Evolutionary conservation across 2,888 invertebrate species (phyloP).

Genomic region (Uropetala carovei): DNA sequence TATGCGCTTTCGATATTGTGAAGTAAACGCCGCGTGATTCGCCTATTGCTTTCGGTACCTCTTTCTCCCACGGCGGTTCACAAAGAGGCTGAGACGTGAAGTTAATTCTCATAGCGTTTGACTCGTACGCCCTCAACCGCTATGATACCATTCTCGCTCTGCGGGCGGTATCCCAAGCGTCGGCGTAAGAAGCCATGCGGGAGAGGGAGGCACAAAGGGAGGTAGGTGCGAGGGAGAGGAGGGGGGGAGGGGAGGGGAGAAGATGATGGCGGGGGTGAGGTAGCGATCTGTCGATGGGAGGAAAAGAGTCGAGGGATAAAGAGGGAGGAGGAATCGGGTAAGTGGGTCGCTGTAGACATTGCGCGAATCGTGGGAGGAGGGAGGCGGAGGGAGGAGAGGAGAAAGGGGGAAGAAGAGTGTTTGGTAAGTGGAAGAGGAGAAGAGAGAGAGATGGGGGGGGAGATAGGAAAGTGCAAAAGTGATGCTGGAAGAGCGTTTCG

Average conservation of each 20-base stretch:
- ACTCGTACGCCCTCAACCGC: neutral
- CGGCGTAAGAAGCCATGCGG: neutral
- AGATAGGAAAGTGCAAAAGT: conserved; percentile 36
- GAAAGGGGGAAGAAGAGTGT: neutral
- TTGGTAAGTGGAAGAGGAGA: neutral
- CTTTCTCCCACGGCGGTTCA: too few relatives aligned
- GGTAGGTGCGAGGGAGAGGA: too few relatives aligned
- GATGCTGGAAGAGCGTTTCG: neutral
- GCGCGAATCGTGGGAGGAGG: neutral
- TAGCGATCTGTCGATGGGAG: too few relatives aligned
- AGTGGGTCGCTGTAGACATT: conserved; percentile 49
- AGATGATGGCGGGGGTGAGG: neutral
- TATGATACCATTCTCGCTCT: neutral
- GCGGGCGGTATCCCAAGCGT: neutral
- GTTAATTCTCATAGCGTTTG: too few relatives aligned
- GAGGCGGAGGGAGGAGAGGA: neutral
- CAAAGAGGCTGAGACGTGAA: too few relatives aligned
- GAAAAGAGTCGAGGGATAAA: too few relatives aligned
- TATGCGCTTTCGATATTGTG: too few relatives aligned
- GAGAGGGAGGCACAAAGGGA: neutral
- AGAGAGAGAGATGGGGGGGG: neutral
- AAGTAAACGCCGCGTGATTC: too few relatives aligned
- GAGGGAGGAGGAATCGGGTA: conserved; percentile 31
- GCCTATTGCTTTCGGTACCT: too few relatives aligned
- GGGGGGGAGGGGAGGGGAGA: neutral